Conservation (phyloP, 2,797 vertebrate genomes). For the Pangasius djambal region DNA sequence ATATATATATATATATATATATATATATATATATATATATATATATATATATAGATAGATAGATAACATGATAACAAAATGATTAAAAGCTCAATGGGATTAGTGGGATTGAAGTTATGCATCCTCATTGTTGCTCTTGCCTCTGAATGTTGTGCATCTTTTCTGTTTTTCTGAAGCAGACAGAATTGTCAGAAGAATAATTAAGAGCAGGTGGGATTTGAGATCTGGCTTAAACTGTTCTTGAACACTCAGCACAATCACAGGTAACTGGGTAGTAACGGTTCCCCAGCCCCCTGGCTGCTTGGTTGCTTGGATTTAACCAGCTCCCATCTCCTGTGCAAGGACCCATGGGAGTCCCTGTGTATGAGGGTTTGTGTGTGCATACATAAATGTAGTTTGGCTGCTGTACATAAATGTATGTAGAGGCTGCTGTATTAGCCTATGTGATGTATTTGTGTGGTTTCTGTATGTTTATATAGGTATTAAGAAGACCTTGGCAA, state of each 20-base stretch:
- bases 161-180: slow-evolving; percentile 55
- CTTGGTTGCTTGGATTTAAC: slow-evolving; percentile 70
- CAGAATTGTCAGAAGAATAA: slow-evolving; percentile 67
- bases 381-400: slow-evolving; percentile 35
- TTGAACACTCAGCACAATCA: slow-evolving; percentile 62
- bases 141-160: neutral
- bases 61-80: neutral
- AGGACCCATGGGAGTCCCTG: slow-evolving; percentile 48
- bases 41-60: neutral
- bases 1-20: neutral
- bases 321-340: slow-evolving; percentile 57
- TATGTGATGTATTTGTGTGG: slow-evolving; percentile 17
- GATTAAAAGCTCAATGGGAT: neutral
- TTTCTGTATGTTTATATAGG: slow-evolving; percentile 27
- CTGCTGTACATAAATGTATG: neutral
- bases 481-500: slow-evolving; percentile 75
- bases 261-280: slow-evolving; percentile 65
- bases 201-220: slow-evolving; percentile 60
- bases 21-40: neutral
- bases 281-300: slow-evolving; percentile 68
- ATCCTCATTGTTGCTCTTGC: neutral
- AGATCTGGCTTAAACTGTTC: slow-evolving; percentile 52
- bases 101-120: neutral
- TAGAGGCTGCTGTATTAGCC: neutral
- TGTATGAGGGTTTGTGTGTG: slow-evolving; percentile 28